Conservation (phyloP, 1,140 invertebrate species). For the Cataglyphis hispanica region DNA sequence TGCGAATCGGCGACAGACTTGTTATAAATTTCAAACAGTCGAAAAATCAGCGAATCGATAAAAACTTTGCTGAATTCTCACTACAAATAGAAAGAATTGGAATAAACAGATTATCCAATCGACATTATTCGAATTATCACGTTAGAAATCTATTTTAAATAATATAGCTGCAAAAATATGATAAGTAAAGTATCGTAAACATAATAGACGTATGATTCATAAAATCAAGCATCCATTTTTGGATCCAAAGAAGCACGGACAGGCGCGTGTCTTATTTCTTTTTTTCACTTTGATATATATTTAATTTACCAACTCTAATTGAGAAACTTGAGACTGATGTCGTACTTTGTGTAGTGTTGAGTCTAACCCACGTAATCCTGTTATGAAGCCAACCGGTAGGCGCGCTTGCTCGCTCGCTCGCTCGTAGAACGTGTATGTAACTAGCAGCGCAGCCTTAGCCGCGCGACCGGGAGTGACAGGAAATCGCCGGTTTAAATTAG, state of each 20-base stretch:
- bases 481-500: slow-evolving; percentile 80
- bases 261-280: not conserved
- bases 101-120: not conserved
- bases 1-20: not conserved
- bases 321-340: slow-evolving; percentile 21
- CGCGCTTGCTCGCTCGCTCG: slow-evolving; percentile 45
- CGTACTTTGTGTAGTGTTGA: slow-evolving; percentile 5
- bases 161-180: not conserved
- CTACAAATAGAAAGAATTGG: not conserved
- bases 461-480: slow-evolving; percentile 64
- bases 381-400: slow-evolving; percentile 62
- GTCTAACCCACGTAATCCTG: slow-evolving; percentile 71
- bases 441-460: slow-evolving; percentile 44
- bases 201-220: too few species aligned
- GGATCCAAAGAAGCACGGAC: too few species aligned
- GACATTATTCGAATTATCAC: not conserved
- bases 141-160: not conserved
- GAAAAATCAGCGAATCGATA: not conserved
- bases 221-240: not conserved
- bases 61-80: not conserved
- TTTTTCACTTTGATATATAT: not conserved
- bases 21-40: not conserved
- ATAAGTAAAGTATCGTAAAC: not conserved
- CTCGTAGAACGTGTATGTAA: slow-evolving; percentile 24
- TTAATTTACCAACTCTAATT: slow-evolving; percentile 29